Base-by-base conservation (phyloP, 92 coral and sea anemone genomes). In the Paragorgia papillata region DNA sequence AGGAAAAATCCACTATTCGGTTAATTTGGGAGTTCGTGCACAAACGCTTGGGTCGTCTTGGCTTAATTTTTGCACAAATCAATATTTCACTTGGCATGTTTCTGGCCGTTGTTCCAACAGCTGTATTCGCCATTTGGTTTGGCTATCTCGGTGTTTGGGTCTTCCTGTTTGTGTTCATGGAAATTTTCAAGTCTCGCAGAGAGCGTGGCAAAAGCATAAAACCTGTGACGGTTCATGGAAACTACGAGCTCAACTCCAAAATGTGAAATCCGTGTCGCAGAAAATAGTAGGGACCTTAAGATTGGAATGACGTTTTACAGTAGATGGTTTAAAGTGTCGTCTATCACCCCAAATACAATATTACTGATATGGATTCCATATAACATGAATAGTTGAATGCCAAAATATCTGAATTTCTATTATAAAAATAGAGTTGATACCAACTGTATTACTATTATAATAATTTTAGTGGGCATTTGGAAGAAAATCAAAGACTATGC, bases 111-210 rank as follows among this genome's bases (percentile, higher is more conserved):
- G 88, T 85, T 4, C 98, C 98, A 6, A 67, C 56, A 1, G 95
- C 80, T 7, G 97, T 89, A 22, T 94, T 92, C 91, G 89, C 89
- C 9, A 80, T 83, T 39, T 94, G 98, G 98, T 94, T 80, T 71
- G 98, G 69, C 25, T 74, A 89, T 15, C 80, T 94, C 0, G 90
- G 83, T 7, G 28, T 85, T 35, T 67, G 85, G 78, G 66, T 90
- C 1, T 14, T 75, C 15, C 40, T 83, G 73, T 89, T 91, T 84
- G 34, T 91, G 3, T 58, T 85, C 55, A 88, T 94, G 95, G 94
- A 91, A 73, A 66, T 91, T 51, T 60, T 81, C 55, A 60, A 84
- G 26, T 51, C 75, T 50, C 62, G 73, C 0, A 31, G 64, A 46
- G 83, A 64, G 57, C 67, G 21, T 83, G 74, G 73, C 71, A 79